Conservation (phyloP, 2,113 vertebrate genomes). For the Hepsetus odoe region DNA sequence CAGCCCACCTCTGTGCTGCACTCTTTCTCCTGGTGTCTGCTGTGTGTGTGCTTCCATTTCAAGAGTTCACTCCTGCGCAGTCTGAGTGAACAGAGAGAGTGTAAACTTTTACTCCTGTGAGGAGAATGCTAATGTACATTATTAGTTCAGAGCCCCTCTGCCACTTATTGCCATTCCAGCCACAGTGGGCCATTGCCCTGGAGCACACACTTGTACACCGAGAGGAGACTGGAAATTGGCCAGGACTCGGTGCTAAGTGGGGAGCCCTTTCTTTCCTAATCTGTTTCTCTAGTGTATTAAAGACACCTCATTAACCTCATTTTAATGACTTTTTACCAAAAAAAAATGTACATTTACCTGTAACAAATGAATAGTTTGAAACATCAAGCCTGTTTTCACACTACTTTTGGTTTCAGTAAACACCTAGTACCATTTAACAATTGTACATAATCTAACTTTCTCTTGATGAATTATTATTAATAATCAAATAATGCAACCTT, state of each 20-base stretch:
- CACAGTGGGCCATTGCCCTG: conserved; percentile 33
- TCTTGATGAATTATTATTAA: too few relatives aligned
- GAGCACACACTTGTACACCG: conserved; percentile 40
- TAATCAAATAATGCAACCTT: too few relatives aligned
- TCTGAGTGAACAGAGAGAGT: neutral
- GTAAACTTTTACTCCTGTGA: conserved; percentile 24
- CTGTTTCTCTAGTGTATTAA: neutral
- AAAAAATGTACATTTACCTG: too few relatives aligned
- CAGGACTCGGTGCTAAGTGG: neutral
- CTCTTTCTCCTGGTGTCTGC: neutral
- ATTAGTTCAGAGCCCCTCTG: neutral
- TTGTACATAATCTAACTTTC: too few relatives aligned
- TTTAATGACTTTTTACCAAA: too few relatives aligned
- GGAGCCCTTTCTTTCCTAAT: neutral
- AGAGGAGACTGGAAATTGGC: conserved; percentile 56
- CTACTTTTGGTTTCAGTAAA: too few relatives aligned
- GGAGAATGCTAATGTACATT: conserved; percentile 28
- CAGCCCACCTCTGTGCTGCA: neutral
- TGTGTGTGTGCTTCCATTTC: neutral
- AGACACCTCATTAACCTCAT: too few relatives aligned
- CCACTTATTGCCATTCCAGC: conserved; percentile 38
- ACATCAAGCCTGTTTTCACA: too few relatives aligned
- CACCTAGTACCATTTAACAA: too few relatives aligned
- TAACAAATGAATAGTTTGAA: too few relatives aligned
- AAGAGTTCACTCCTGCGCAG: neutral